These are phyloP conservation scores for Hypsibius dujardini DNA, from an alignment of 1,140 invertebrate genomes.

Conservation along the genomic window DNA sequence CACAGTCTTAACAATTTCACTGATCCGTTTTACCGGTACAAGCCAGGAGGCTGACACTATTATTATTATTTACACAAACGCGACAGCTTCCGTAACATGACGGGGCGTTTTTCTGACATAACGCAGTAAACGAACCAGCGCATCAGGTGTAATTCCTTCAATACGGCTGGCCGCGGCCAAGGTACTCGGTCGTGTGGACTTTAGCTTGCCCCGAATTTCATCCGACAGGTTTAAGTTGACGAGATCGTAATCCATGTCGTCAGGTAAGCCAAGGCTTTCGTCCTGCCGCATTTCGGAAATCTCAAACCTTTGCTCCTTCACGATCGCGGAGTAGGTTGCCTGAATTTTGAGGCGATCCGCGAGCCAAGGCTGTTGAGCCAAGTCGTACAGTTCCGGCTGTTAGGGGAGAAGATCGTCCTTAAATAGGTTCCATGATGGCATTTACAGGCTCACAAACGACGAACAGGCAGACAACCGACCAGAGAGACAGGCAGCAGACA, in stretches of 20 bases:
- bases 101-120: conserved; percentile 35
- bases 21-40: no score
- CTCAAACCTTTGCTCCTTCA: conserved; percentile 41
- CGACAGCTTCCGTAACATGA: no score
- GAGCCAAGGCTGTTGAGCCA: conserved; percentile 37
- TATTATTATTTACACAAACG: no score
- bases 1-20: no score
- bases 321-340: conserved; percentile 26
- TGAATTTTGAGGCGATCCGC: conserved; percentile 41
- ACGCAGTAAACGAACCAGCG: conserved; percentile 46
- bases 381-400: conserved; percentile 23
- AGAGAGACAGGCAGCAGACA: no score
- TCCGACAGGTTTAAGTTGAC: conserved; percentile 35
- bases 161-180: conserved; percentile 62
- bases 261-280: conserved; percentile 49
- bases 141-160: conserved; percentile 53
- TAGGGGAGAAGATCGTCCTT: not conserved
- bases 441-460: no score
- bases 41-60: no score
- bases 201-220: conserved; percentile 45
- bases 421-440: no score
- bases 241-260: conserved; percentile 48
- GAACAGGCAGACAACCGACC: no score
- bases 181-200: conserved; percentile 46
- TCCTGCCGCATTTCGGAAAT: conserved; percentile 50